Evolutionary conservation across 1,140 invertebrate genomes (phyloP).

Genomic region (Bombus superbus): DNA sequence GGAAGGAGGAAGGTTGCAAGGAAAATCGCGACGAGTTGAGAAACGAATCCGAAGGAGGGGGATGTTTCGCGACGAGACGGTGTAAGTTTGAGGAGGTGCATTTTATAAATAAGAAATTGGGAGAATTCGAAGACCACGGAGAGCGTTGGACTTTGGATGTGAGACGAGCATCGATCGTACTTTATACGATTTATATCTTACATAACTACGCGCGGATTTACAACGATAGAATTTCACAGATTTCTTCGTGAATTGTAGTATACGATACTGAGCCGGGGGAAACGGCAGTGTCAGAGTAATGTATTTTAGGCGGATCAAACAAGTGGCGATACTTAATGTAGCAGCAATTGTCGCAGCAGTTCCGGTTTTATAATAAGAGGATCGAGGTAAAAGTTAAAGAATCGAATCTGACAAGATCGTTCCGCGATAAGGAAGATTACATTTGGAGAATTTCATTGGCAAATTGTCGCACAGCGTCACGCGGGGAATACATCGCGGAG

Average conservation of each 20-base stretch:
- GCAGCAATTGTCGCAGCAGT: too few species aligned
- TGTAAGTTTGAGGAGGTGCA: too few species aligned
- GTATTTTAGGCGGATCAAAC: too few species aligned
- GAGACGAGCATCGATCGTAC: too few species aligned
- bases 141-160: not conserved
- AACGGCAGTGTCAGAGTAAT: too few species aligned
- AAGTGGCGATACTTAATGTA: too few species aligned
- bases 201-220: too few species aligned
- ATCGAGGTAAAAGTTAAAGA: not conserved
- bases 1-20: not conserved
- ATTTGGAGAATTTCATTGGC: not conserved
- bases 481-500: not conserved
- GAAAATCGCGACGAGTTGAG: not conserved
- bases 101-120: not conserved
- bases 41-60: too few species aligned
- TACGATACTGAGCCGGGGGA: too few species aligned
- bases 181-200: too few species aligned
- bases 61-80: not conserved
- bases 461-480: not conserved
- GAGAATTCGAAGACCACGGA: not conserved
- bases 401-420: not conserved
- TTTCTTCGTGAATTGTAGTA: too few species aligned
- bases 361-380: not conserved
- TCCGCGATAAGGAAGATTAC: not conserved
- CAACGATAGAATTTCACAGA: too few species aligned